phyloP scores from a whole-genome alignment of 2,797 vertebrate genomes.

The Falco concolor region DNA sequence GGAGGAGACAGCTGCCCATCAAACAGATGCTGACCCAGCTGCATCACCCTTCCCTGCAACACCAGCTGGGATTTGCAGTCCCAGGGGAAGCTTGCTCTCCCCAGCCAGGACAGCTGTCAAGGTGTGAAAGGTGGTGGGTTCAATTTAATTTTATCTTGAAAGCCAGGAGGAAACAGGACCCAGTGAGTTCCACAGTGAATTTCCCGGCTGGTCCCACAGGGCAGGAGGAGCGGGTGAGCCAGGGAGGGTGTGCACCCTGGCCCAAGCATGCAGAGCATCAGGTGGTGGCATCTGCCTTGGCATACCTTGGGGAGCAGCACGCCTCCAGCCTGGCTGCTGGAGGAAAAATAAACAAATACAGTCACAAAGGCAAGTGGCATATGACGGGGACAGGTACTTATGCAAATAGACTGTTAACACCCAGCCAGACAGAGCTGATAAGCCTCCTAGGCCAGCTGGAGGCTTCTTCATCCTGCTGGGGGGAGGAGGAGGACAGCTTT shows the following conservation, averaged over 20 bases:
- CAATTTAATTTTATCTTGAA: background rate
- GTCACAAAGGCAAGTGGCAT: slow-evolving; percentile 43
- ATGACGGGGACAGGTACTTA: slow-evolving; percentile 61
- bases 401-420: slow-evolving; percentile 62
- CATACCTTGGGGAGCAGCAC: background rate
- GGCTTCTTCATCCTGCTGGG: slow-evolving; percentile 35
- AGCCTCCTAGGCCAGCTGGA: slow-evolving; percentile 65
- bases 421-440: slow-evolving; percentile 67
- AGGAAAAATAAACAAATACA: slow-evolving; percentile 23
- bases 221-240: background rate
- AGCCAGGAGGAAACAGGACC: background rate
- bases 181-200: background rate
- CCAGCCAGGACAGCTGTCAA: background rate
- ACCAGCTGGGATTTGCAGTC: background rate
- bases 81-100: background rate
- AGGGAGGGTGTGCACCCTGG: background rate
- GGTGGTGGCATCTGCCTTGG: slow-evolving; percentile 26
- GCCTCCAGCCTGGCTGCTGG: background rate
- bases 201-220: background rate
- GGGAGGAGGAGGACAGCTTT: slow-evolving; percentile 1
- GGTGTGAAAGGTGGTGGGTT: background rate
- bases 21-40: accelerated
- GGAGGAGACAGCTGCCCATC: background rate
- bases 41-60: background rate
- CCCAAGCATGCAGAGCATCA: background rate